phyloP scores from a whole-genome alignment of 2,888 invertebrate species.

The Habrosyne pyritoides region DNA sequence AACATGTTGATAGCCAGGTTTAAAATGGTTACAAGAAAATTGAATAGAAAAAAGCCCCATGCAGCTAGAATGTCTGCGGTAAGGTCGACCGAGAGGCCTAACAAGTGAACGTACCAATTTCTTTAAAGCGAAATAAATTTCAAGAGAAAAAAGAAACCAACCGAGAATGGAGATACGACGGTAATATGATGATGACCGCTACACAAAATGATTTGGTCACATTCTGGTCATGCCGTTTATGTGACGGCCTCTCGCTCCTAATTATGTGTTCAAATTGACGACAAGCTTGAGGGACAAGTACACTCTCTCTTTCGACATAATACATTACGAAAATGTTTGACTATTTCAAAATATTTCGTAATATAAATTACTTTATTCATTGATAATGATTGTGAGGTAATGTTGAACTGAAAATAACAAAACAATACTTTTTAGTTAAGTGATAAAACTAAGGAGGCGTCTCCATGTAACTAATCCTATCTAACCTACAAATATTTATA shows the following conservation, averaged over 20 bases:
- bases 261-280: constrained; percentile 62
- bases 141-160: constrained; percentile 37
- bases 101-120: constrained; percentile 8
- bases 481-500: too few species aligned
- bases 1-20: neutral
- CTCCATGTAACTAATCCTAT: too few species aligned
- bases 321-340: constrained; percentile 24
- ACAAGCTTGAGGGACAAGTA: constrained; percentile 32
- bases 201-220: constrained; percentile 75
- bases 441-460: constrained; percentile 14
- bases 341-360: constrained; percentile 23
- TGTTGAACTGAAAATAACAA: neutral
- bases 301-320: constrained; percentile 42
- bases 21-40: neutral
- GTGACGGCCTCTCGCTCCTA: constrained; percentile 54
- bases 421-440: neutral
- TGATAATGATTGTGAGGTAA: neutral
- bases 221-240: constrained; percentile 71
- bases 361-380: constrained; percentile 10
- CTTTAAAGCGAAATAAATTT: constrained; percentile 14
- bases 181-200: constrained; percentile 60
- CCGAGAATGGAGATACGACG: constrained; percentile 26
- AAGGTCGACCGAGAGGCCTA: constrained; percentile 1
- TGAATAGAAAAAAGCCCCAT: neutral
- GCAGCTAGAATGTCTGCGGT: constrained; percentile 3